These are phyloP conservation scores for Chaetogeoica ovagalla DNA, from an alignment of 2,888 invertebrate species.

Conservation along the genomic window DNA sequence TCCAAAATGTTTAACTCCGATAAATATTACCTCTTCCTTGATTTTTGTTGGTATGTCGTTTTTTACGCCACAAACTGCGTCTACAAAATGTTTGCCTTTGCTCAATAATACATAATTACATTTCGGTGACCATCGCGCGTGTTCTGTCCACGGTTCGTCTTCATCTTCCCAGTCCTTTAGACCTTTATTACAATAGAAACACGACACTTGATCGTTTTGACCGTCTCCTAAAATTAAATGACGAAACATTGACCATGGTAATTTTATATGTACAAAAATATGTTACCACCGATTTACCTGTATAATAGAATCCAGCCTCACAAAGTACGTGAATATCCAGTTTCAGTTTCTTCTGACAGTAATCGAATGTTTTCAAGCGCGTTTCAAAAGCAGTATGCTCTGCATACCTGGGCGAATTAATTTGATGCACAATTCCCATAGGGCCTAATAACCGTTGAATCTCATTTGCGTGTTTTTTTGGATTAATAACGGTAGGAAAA, in stretches of 20 bases:
- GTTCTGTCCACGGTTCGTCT: slow-evolving; percentile 93
- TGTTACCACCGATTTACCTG: slow-evolving; percentile 64
- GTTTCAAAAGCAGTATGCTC: slow-evolving; percentile 72
- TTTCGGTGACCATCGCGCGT: slow-evolving; percentile 88
- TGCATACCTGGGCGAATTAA: slow-evolving; percentile 68
- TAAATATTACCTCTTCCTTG: slow-evolving; percentile 44
- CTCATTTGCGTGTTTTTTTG: background rate
- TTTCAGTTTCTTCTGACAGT: slow-evolving; percentile 80
- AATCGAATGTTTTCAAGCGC: slow-evolving; percentile 71
- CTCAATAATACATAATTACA: slow-evolving; percentile 80
- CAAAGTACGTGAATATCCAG: slow-evolving; percentile 80
- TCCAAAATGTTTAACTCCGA: too few species aligned
- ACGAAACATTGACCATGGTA: background rate
- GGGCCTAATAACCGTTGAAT: slow-evolving; percentile 18
- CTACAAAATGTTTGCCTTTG: slow-evolving; percentile 79
- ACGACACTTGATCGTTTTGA: slow-evolving; percentile 84
- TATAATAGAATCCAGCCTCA: slow-evolving; percentile 90
- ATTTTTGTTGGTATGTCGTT: slow-evolving; percentile 15
- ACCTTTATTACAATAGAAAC: slow-evolving; percentile 92
- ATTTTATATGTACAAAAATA: background rate
- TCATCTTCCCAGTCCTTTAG: slow-evolving; percentile 89
- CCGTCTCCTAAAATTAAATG: slow-evolving; percentile 57
- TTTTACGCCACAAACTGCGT: slow-evolving; percentile 57
- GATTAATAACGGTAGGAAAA: background rate
- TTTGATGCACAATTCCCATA: slow-evolving; percentile 56